These are phyloP conservation scores for Hyla sarda DNA, from an alignment of 2,113 vertebrate genomes.

Conservation along the genomic window DNA sequence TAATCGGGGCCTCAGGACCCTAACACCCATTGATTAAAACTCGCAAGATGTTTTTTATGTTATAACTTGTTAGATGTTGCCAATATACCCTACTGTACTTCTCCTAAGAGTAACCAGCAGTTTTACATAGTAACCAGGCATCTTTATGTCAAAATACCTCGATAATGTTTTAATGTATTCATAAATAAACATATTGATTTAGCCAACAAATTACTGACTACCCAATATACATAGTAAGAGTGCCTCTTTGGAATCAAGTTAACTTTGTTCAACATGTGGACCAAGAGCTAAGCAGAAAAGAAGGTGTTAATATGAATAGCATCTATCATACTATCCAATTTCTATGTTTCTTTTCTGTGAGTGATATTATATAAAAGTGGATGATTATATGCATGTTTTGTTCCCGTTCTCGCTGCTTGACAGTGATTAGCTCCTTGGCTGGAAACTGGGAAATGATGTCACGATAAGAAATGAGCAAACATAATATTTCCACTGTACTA, in stretches of 20 bases:
- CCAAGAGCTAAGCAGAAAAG: neutral
- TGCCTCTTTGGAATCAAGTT: neutral
- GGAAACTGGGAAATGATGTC: constrained; percentile 45
- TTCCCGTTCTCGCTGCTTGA: constrained; percentile 38
- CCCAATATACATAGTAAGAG: neutral
- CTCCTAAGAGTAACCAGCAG: too few relatives aligned
- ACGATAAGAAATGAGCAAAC: constrained; percentile 54
- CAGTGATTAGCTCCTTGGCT: constrained; percentile 57
- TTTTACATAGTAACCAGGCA: too few relatives aligned
- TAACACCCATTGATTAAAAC: too few relatives aligned
- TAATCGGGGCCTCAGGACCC: too few relatives aligned
- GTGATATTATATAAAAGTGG: constrained; percentile 33
- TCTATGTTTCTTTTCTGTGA: constrained; percentile 8
- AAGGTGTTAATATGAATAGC: neutral
- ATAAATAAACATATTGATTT: neutral
- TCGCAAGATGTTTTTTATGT: too few relatives aligned
- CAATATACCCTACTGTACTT: too few relatives aligned
- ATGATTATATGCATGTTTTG: constrained; percentile 51
- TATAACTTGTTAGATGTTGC: too few relatives aligned
- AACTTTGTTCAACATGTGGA: neutral
- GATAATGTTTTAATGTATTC: too few relatives aligned
- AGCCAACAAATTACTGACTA: neutral
- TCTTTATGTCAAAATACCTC: too few relatives aligned
- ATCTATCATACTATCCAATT: neutral
- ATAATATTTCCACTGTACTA: constrained; percentile 54